phyloP scores from a whole-genome alignment of 2,797 vertebrate genomes.

The Pangasius macronema region DNA sequence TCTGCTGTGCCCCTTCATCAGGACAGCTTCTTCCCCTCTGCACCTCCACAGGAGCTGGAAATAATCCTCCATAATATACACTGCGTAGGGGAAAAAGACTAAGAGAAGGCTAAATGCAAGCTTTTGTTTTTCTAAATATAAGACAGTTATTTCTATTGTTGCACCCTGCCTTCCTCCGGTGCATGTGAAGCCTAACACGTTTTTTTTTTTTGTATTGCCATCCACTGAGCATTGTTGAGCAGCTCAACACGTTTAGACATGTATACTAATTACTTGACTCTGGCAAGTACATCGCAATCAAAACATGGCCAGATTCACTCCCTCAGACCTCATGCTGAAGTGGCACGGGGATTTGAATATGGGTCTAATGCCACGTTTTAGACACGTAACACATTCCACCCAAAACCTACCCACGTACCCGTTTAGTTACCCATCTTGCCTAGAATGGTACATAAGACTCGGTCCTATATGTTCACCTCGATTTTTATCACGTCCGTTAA shows the following conservation, averaged over 20 bases:
- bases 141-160: background rate
- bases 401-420: background rate
- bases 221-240: slow-evolving; percentile 18
- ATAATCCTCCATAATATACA: background rate
- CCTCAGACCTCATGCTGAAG: background rate
- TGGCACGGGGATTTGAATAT: background rate
- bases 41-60: background rate
- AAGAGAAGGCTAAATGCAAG: background rate
- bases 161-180: background rate
- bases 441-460: no score
- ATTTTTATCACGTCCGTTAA: no score
- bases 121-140: background rate
- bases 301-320: slow-evolving; percentile 11
- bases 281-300: slow-evolving; percentile 5
- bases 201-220: background rate
- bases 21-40: slow-evolving; percentile 50
- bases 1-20: slow-evolving; percentile 45
- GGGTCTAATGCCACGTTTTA: background rate
- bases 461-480: no score
- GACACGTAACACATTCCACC: background rate
- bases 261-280: slow-evolving; percentile 15
- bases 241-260: background rate
- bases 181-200: background rate
- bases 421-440: background rate
- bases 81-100: background rate